Evolutionary conservation across 2,888 invertebrate species (phyloP), one percentile per base, ranked within the genome.

Genomic region (Arctia plantaginis): DNA sequence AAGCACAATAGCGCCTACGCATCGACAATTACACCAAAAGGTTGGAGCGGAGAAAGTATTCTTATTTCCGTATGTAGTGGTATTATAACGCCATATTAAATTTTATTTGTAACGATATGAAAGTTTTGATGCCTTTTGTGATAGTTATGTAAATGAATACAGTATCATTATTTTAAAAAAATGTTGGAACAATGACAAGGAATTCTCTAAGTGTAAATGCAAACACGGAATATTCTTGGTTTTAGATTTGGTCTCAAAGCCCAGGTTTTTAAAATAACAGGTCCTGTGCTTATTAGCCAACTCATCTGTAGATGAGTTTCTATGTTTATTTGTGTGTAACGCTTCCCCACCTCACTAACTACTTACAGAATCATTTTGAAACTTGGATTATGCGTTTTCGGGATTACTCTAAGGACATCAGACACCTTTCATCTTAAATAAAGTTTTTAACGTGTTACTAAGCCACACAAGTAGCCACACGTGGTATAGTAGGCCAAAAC

Each of bases 41-140:
- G n/a, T 55, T 74, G 73, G 33, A 27, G 33, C 35, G 73, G 79
- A 78, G 84, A 84, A 84, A 84, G 84, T 84, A 69, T 71, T 77
- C 67, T 72, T 68, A 68, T 70, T 83, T 75, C 72, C 73, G 75
- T 76, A 73, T 27, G 33, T 66, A 76, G 74, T 6, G 12, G 33
- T 44, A 47, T 47, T 55, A 70, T 47, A 66, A 51, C 71, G 15
- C 55, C 51, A 69, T 72, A 76, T 66, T 70, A 55, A 71, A 66
- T 71, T 51, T 73, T 77, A 79, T 69, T 67, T 64, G 73, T 85
- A 76, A 77, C 77, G 73, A 79, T 73, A 76, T 66, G 82, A 82
- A 85, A 83, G 84, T 83, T 70, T 10, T 1, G 47, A 35, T 76
- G 71, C 77, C 69, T 75, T 82, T 27, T 70, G 15, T 35, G 51